Evolutionary conservation across 2,797 vertebrate species (phyloP).

Genomic region (Hipposideros larvatus): DNA sequence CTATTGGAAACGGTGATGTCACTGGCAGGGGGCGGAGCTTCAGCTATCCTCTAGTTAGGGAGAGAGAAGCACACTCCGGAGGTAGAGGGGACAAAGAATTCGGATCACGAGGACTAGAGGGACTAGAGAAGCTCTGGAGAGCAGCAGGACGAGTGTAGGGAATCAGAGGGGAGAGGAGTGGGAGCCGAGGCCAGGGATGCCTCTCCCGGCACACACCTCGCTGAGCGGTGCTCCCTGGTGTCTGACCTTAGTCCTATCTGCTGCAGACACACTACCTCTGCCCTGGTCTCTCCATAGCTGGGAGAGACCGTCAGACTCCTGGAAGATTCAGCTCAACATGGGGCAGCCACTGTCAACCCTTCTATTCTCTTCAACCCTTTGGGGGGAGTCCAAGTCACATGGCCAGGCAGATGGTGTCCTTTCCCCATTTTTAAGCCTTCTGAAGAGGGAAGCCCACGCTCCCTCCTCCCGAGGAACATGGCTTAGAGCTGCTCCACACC

Average conservation of each 20-base stretch:
- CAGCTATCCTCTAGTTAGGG: slow-evolving; percentile 12
- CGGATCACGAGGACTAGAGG: neutral
- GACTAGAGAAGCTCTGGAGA: neutral
- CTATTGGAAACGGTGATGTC: slow-evolving; percentile 82
- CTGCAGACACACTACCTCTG: neutral
- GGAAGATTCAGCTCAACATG: neutral
- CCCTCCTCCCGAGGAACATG: neutral
- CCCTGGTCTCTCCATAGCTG: neutral
- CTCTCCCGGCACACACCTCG: fast-evolving
- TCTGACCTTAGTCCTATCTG: neutral
- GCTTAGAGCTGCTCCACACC: neutral
- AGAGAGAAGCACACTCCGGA: neutral
- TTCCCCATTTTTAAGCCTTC: neutral
- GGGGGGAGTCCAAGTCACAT: neutral
- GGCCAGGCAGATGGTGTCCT: neutral
- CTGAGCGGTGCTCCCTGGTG: neutral
- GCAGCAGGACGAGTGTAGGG: neutral
- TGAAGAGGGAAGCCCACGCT: fast-evolving
- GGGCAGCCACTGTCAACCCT: neutral
- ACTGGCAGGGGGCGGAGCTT: slow-evolving; percentile 67
- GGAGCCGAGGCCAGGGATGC: neutral
- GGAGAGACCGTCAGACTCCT: neutral
- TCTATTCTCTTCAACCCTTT: neutral
- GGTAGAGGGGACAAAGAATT: slow-evolving; percentile 54
- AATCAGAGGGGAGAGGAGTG: fast-evolving